Percentiles rank a stretch among this genome's conserved stretches.
These are phyloP conservation scores for Macrosiphum euphorbiae DNA, from an alignment of 2,888 invertebrate species.

Conservation along the genomic window DNA sequence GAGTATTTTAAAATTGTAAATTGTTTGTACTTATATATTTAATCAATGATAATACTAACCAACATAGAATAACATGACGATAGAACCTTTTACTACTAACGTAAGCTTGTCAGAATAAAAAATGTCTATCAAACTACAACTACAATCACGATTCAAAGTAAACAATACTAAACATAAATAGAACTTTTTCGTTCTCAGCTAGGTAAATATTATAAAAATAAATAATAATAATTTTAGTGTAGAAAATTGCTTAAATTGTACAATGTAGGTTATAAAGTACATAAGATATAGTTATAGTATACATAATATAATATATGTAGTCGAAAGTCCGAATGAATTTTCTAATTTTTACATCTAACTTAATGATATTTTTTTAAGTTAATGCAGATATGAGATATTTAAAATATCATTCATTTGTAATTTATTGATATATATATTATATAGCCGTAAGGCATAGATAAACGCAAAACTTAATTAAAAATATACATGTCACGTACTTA, in stretches of 20 bases:
- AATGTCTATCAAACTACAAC: no score
- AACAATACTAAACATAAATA: no score
- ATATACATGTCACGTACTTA: not conserved
- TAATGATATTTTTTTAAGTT: not conserved
- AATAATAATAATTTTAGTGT: not conserved
- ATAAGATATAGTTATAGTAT: not conserved
- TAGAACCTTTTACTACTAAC: no score
- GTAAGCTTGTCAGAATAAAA: no score
- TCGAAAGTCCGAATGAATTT: not conserved
- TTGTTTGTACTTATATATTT: no score
- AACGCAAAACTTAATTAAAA: not conserved
- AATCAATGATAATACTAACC: no score
- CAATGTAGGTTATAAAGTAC: not conserved
- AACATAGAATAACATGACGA: no score
- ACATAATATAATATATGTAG: not conserved
- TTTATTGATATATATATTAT: not conserved
- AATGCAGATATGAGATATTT: not conserved
- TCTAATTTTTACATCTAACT: not conserved
- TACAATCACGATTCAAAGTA: no score
- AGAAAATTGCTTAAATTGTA: not conserved
- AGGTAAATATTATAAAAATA: not conserved
- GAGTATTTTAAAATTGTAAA: no score
- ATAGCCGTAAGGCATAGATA: not conserved
- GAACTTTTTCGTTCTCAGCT: no score
- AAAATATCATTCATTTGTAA: not conserved